phyloP scores from a whole-genome alignment of 2,797 vertebrate genomes.

The Acanthornis magna region DNA sequence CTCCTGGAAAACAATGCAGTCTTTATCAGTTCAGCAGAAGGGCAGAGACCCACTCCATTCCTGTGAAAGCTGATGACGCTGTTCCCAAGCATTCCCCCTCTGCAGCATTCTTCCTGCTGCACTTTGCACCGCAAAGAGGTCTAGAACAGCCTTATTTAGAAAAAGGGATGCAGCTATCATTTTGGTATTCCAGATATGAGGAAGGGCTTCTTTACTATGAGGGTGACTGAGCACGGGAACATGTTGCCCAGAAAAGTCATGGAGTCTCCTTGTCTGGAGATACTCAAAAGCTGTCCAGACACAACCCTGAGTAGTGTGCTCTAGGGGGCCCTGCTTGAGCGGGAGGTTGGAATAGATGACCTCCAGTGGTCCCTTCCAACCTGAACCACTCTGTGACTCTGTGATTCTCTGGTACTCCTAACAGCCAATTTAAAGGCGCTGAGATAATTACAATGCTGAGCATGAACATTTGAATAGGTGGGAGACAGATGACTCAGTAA shows the following conservation, averaged over 20 bases:
- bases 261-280: not conserved
- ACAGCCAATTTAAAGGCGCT: not conserved
- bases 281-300: not conserved
- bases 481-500: conserved; percentile 31
- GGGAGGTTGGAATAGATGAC: not conserved
- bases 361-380: not conserved
- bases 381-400: not conserved
- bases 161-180: not conserved
- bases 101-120: not conserved
- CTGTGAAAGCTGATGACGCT: not conserved
- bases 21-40: not conserved
- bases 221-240: not conserved
- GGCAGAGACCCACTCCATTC: not conserved
- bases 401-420: not conserved
- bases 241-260: fast-evolving
- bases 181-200: not conserved
- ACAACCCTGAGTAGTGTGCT: not conserved
- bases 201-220: not conserved
- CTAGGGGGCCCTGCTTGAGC: not conserved
- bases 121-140: not conserved
- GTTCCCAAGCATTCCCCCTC: not conserved
- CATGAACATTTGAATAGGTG: not conserved
- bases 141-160: not conserved
- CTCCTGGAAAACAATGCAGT: not conserved
- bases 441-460: not conserved